A percentile compares a stretch with the other conserved stretches of the same genome.
Evolutionary conservation across 2,113 vertebrate genomes (phyloP).

Genomic region (Tylochromis polylepis): DNA sequence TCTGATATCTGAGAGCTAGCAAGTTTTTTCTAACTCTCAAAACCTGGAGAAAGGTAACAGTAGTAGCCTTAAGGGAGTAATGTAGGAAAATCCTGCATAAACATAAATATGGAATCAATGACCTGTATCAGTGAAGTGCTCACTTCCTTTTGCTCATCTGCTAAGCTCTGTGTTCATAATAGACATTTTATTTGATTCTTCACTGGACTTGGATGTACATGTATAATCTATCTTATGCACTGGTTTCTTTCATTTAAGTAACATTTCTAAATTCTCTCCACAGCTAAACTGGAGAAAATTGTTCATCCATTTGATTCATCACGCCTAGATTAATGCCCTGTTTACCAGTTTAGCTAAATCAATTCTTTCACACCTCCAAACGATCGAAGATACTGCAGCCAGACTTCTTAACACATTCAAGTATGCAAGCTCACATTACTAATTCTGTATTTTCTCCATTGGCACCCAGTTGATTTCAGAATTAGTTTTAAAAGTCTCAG

Average conservation of each 20-base stretch:
- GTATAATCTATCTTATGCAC: background rate
- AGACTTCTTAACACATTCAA: background rate
- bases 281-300: background rate
- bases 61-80: background rate
- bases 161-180: background rate
- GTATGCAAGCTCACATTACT: background rate
- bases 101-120: background rate
- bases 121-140: background rate
- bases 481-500: background rate
- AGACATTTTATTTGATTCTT: background rate
- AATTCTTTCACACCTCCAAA: background rate
- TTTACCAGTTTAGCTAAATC: background rate
- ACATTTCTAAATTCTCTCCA: background rate
- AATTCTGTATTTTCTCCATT: background rate
- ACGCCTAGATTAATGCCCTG: background rate
- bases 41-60: background rate
- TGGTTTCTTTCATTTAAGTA: background rate
- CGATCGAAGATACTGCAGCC: background rate
- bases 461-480: background rate
- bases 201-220: background rate
- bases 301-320: background rate
- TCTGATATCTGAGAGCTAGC: background rate
- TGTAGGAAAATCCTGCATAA: background rate
- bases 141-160: background rate
- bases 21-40: background rate